These are phyloP conservation scores for Sebastes aleutianus DNA, from an alignment of 2,797 vertebrate species.

Conservation along the genomic window DNA sequence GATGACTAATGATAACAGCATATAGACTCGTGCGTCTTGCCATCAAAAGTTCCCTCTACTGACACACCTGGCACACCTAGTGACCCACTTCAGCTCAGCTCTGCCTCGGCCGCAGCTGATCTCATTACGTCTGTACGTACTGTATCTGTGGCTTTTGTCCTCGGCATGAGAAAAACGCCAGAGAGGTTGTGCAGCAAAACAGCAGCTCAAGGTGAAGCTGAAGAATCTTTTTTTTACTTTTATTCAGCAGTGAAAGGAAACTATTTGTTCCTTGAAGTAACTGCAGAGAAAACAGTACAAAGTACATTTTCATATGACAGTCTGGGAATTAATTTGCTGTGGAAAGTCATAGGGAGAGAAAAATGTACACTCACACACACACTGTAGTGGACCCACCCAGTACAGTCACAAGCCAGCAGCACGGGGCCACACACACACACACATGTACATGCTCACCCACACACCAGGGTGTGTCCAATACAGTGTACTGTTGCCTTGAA, in stretches of 20 bases:
- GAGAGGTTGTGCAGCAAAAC: background rate
- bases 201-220: slow-evolving; percentile 15
- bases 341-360: slow-evolving; percentile 21
- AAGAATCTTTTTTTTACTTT: slow-evolving; percentile 4
- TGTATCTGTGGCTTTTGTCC: slow-evolving; percentile 1
- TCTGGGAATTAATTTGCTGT: slow-evolving; percentile 24
- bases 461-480: slow-evolving; percentile 68
- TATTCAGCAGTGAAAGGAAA: background rate
- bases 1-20: background rate
- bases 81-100: slow-evolving; percentile 48
- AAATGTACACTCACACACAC: slow-evolving; percentile 38
- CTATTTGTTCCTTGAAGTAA: background rate
- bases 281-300: slow-evolving; percentile 2
- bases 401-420: slow-evolving; percentile 48
- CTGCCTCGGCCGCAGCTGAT: slow-evolving; percentile 22
- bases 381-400: slow-evolving; percentile 49
- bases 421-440: slow-evolving; percentile 55
- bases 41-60: slow-evolving; percentile 4
- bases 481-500: slow-evolving; percentile 46
- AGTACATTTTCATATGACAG: slow-evolving; percentile 7
- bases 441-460: slow-evolving; percentile 52
- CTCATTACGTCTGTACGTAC: slow-evolving; percentile 1
- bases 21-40: background rate
- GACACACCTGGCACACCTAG: slow-evolving; percentile 46
- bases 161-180: background rate